Evolutionary conservation across 2,797 vertebrate species (phyloP), one percentile per base, ranked within the genome.

Genomic region (Crenichthys baileyi): DNA sequence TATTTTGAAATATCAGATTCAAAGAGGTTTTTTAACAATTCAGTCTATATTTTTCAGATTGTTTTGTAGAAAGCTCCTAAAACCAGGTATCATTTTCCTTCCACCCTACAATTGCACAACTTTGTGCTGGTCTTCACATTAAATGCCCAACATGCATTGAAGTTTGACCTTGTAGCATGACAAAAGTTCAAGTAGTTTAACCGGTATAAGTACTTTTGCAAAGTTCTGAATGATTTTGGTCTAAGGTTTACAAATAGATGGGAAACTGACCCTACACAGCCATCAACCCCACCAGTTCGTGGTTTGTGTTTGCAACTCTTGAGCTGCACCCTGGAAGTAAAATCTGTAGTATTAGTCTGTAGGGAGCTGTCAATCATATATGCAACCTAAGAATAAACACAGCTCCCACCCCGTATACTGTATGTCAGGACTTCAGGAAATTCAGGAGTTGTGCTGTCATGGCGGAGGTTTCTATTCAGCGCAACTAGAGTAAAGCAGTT

Each of bases 401-500:
- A 55, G 29, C 50, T 67, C 22, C 67, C 39, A 7, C 7, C 51
- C 41, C 31, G 56, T 20, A 39, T 72, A 20, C 48, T 41, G 31
- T 24, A 20, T 73, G 51, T 39, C 31, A 41, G n/a, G 71, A 56
- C 51, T 72, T 72, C 22, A 24, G 51, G 20, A 36, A 55, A 31
- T 51, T 51, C 20, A 39, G 50, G 48, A 72, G 48, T 53, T 53
- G 12, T 41, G 51, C 71, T 39, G 51, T 39, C 22, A 56, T n/a
- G 53, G 71, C 39, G 71, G 71, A 55, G 51, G 51, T 73, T 73
- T n/a, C 22, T 55, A 24, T 70, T 46, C 24, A 46, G 67, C 5
- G 0, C n/a, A 44, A 46, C 67, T n/a, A 11, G 24, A 46, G 22
- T 46, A 26, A n/a, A 26, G 41, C 24, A 46, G 24, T 46, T n/a